Evolutionary conservation across 2,797 vertebrate genomes (phyloP).

Genomic region (Melopsittacus undulatus): DNA sequence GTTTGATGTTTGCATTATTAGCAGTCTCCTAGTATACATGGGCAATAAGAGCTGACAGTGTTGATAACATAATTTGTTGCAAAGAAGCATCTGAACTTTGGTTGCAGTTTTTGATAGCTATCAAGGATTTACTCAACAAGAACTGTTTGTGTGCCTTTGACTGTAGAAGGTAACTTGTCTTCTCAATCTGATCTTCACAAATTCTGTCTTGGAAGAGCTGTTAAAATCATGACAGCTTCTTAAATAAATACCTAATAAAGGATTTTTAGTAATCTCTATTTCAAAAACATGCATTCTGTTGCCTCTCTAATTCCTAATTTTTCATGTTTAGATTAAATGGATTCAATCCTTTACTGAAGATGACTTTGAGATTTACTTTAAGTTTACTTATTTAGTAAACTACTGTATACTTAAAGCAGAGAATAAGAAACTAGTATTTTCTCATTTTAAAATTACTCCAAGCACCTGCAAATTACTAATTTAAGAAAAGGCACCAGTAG

Average conservation of each 20-base stretch:
- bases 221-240: conserved; percentile 32
- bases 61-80: neutral
- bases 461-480: neutral
- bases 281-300: neutral
- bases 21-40: neutral
- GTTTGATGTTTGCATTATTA: neutral
- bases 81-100: conserved; percentile 32
- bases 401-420: neutral
- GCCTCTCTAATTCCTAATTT: neutral
- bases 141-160: neutral
- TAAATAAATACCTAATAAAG: conserved; percentile 12
- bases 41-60: neutral
- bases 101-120: conserved; percentile 18
- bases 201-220: neutral
- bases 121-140: conserved; percentile 36
- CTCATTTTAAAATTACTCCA: neutral
- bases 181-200: conserved; percentile 17
- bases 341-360: neutral
- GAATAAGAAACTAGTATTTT: neutral
- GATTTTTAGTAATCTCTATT: conserved; percentile 20
- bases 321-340: neutral
- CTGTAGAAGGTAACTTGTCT: conserved; percentile 4
- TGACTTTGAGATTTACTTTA: conserved; percentile 25
- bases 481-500: neutral
- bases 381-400: neutral